These are phyloP conservation scores for Acanthosepion lycidas DNA, from an alignment of 2,888 invertebrate species.

Conservation along the genomic window DNA sequence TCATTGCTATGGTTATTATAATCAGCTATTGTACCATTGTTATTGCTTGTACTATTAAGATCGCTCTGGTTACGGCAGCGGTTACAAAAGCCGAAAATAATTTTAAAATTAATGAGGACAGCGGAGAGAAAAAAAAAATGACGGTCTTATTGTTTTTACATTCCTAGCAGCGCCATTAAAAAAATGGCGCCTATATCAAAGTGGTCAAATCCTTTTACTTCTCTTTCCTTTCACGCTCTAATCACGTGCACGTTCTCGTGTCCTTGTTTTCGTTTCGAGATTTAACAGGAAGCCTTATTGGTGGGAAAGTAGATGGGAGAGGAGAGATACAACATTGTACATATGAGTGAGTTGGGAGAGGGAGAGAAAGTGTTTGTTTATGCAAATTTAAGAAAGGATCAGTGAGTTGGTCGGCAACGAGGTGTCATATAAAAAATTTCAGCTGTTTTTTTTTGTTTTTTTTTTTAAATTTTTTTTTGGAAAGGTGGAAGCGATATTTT, in stretches of 20 bases:
- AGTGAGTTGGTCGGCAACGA: neutral
- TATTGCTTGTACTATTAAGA: neutral
- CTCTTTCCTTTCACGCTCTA: neutral
- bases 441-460: neutral
- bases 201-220: neutral
- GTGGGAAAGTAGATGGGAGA: neutral
- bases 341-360: neutral
- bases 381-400: neutral
- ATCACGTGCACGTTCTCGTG: neutral
- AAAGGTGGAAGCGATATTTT: neutral
- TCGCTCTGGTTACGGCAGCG: neutral
- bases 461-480: too few relatives aligned
- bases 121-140: neutral
- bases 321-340: neutral
- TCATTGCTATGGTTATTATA: neutral
- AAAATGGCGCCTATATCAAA: neutral
- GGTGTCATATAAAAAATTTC: neutral
- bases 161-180: neutral
- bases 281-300: neutral
- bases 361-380: neutral
- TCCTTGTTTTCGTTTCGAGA: neutral
- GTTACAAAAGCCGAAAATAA: neutral
- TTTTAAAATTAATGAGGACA: neutral
- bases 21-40: neutral
- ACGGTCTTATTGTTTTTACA: neutral